Conservation (phyloP, 2,888 invertebrate species). For the Anoplius nigerrimus region DNA sequence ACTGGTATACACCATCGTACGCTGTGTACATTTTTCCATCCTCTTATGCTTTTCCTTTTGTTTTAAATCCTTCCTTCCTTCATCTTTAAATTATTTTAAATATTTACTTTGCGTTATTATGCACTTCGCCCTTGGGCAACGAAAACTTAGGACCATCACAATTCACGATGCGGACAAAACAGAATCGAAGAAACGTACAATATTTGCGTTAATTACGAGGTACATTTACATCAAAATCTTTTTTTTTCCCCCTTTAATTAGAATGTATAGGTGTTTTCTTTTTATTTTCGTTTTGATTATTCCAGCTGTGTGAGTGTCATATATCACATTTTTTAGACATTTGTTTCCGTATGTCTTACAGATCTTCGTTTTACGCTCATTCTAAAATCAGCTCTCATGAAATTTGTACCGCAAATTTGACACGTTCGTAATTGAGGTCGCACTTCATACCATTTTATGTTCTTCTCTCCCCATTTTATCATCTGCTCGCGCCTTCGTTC, state of each 20-base stretch:
- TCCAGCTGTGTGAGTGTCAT: conserved; percentile 47
- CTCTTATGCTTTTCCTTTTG: no score
- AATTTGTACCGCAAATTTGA: conserved; percentile 42
- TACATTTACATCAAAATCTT: conserved; percentile 42
- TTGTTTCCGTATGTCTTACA: conserved; percentile 37
- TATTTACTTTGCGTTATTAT: conserved; percentile 64
- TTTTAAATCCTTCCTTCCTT: no score
- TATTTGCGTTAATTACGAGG: conserved; percentile 34
- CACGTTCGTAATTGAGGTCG: conserved; percentile 26
- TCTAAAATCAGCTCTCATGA: conserved; percentile 2
- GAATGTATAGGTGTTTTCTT: conserved; percentile 41
- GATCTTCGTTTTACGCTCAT: conserved; percentile 23
- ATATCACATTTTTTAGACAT: conserved; percentile 60
- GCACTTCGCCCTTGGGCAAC: conserved; percentile 68
- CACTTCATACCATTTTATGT: conserved; percentile 27
- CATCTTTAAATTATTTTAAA: conserved; percentile 58
- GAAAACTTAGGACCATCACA: conserved; percentile 65
- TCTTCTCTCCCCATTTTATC: background rate
- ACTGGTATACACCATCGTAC: conserved; percentile 63
- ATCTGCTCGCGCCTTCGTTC: no score
- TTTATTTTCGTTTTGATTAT: conserved; percentile 54
- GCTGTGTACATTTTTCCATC: conserved; percentile 36
- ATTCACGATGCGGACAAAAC: conserved; percentile 45
- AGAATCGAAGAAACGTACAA: conserved; percentile 40
- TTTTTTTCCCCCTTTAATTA: conserved; percentile 35